Conservation (phyloP, 2,888 invertebrate species). For the Bruchidius siliquastri region DNA sequence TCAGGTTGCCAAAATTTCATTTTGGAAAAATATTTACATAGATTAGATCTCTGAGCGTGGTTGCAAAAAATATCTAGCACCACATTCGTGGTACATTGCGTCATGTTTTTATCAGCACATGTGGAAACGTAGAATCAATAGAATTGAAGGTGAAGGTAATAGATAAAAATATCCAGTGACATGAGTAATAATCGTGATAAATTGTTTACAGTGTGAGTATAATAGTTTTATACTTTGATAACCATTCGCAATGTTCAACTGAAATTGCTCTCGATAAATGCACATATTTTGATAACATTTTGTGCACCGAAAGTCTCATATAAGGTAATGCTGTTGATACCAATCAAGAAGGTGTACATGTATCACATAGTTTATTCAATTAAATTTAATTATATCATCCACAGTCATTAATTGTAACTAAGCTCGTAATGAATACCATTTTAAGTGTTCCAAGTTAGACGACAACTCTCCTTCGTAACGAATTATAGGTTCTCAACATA, state of each 20-base stretch:
- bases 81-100: neutral
- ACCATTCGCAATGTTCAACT: neutral
- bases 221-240: neutral
- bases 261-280: neutral
- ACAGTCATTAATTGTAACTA: no score
- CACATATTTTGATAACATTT: neutral
- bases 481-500: no score
- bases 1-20: neutral
- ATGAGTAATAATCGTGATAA: neutral
- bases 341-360: no score
- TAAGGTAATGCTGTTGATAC: neutral
- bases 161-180: neutral
- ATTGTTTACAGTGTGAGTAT: neutral
- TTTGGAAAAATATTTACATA: neutral
- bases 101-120: neutral
- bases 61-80: neutral
- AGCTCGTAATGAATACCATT: no score
- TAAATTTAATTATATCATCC: no score
- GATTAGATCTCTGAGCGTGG: neutral
- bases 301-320: neutral
- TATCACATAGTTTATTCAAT: no score
- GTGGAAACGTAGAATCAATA: neutral
- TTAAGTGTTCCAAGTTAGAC: no score
- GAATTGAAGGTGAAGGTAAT: neutral
- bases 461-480: no score